Percentiles rank a stretch among this genome's conserved stretches.
Evolutionary conservation across 1,140 invertebrate genomes (phyloP).

Genomic region (Drosophila lowei): DNA sequence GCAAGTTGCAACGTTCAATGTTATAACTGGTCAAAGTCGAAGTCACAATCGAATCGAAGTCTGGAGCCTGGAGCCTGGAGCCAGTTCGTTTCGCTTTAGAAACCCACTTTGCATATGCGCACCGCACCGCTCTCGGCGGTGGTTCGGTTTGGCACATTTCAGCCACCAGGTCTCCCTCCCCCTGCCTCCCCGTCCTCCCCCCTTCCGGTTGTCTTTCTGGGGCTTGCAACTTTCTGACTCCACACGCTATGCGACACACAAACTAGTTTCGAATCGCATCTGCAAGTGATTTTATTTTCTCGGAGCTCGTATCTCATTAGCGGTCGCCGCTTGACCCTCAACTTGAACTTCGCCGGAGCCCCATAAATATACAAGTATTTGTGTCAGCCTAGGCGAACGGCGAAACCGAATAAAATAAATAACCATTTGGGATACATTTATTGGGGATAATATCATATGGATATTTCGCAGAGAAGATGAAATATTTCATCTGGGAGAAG

Average conservation of each 20-base stretch:
- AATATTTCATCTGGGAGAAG: no score
- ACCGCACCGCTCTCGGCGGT: slow-evolving; percentile 20
- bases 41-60: slow-evolving; percentile 17
- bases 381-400: slow-evolving; percentile 35
- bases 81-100: slow-evolving; percentile 65
- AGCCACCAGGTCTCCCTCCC: slow-evolving; percentile 19
- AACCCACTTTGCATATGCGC: slow-evolving; percentile 73
- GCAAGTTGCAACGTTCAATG: slow-evolving; percentile 49
- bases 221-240: slow-evolving; percentile 43
- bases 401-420: slow-evolving; percentile 2
- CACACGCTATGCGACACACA: slow-evolving; percentile 6
- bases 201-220: no score
- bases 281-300: slow-evolving; percentile 48
- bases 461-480: no score
- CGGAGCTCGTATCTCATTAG: slow-evolving; percentile 64
- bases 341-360: slow-evolving; percentile 63
- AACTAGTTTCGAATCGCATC: slow-evolving; percentile 60
- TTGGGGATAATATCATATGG: slow-evolving; percentile 3
- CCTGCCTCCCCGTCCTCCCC: not conserved
- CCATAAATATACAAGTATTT: slow-evolving; percentile 33
- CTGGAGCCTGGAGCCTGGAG: slow-evolving; percentile 13
- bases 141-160: slow-evolving; percentile 55
- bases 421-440: no score
- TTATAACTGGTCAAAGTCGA: slow-evolving; percentile 76
- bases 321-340: slow-evolving; percentile 59